phyloP scores from a whole-genome alignment of 2,797 vertebrate genomes.

The Nyctalus aviator region DNA sequence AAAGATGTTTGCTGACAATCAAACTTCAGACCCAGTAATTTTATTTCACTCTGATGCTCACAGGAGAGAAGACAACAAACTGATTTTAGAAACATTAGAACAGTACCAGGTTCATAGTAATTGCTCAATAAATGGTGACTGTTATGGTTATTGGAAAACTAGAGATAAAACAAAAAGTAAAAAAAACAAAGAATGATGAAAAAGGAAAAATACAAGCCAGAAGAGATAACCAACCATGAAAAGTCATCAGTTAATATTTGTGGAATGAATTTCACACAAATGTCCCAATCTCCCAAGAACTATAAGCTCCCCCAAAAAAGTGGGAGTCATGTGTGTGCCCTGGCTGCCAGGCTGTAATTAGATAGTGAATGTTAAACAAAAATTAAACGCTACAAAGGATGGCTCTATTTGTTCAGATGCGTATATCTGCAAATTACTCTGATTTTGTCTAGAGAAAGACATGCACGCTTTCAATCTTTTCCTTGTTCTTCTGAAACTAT shows the following conservation, averaged over 20 bases:
- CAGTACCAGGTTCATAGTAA: not conserved
- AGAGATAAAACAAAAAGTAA: not conserved
- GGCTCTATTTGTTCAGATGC: constrained; percentile 47
- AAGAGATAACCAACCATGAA: not conserved
- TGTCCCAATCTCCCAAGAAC: not conserved
- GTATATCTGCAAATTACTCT: not conserved
- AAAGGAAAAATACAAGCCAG: not conserved
- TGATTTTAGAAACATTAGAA: not conserved
- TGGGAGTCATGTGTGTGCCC: not conserved
- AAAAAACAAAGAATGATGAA: not conserved
- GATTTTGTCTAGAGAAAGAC: constrained; percentile 9
- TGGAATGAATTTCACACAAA: not conserved
- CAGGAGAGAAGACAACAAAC: not conserved
- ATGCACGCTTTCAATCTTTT: constrained; percentile 30
- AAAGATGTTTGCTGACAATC: not conserved
- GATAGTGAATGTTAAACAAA: not conserved
- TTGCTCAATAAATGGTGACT: not conserved
- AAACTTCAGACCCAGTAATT: not conserved
- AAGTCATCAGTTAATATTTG: not conserved
- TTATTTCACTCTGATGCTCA: constrained; percentile 36
- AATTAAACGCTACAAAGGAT: not conserved
- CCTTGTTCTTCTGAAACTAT: constrained; percentile 13
- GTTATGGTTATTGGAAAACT: not conserved
- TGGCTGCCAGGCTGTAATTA: not conserved
- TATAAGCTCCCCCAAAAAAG: not conserved